These are phyloP conservation scores for Brassicogethes aeneus DNA, from an alignment of 2,888 invertebrate species.

Conservation along the genomic window DNA sequence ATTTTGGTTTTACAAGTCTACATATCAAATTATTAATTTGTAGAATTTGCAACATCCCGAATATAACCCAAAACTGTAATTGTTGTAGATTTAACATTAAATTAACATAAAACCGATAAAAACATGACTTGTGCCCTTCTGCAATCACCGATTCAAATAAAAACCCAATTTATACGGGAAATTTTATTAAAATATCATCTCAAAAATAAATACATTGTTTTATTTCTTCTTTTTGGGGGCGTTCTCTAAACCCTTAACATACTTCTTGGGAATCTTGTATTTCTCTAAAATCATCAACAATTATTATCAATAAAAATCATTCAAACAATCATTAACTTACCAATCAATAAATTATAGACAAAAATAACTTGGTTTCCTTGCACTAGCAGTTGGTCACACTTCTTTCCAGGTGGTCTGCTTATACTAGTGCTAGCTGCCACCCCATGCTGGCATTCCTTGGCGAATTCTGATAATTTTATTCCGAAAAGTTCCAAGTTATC, in stretches of 20 bases:
- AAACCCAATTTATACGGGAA: too few relatives aligned
- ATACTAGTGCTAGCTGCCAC: constrained; percentile 84
- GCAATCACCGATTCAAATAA: too few relatives aligned
- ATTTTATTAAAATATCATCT: too few relatives aligned
- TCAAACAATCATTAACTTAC: constrained; percentile 15
- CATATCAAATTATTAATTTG: too few relatives aligned
- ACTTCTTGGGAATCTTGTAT: constrained; percentile 68
- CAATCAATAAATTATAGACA: constrained; percentile 34
- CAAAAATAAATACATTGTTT: too few relatives aligned
- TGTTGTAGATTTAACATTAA: too few relatives aligned
- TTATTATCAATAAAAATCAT: background rate
- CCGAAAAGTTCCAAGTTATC: constrained; percentile 85
- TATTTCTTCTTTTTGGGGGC: constrained; percentile 61
- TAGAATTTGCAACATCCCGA: too few relatives aligned
- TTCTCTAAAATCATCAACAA: constrained; percentile 51
- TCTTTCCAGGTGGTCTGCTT: constrained; percentile 62
- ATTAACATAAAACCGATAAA: too few relatives aligned
- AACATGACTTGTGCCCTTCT: too few relatives aligned
- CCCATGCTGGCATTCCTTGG: constrained; percentile 72
- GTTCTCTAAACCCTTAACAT: constrained; percentile 65
- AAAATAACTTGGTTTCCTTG: constrained; percentile 81
- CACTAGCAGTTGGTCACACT: constrained; percentile 67
- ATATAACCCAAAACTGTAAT: too few relatives aligned
- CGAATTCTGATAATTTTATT: constrained; percentile 68
- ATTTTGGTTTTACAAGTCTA: constrained; percentile 50